Percentiles rank a stretch among this genome's conserved stretches.
Conservation (phyloP, 2,888 invertebrate species). For the Steinernema carpocapsae region DNA sequence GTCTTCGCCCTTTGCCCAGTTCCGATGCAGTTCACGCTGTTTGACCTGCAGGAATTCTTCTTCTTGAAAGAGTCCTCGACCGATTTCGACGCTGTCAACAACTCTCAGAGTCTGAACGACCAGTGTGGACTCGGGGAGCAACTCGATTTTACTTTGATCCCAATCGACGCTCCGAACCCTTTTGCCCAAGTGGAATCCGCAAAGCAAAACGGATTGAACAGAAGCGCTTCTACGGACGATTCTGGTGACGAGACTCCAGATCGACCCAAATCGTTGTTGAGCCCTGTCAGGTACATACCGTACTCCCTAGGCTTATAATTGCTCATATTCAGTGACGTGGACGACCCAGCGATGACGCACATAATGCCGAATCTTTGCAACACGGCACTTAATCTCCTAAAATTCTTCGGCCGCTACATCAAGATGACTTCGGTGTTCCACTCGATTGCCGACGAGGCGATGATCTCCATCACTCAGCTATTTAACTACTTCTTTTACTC, state of each 20-base stretch:
- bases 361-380: slow-evolving; percentile 65
- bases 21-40: slow-evolving; percentile 62
- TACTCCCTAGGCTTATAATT: slow-evolving; percentile 1
- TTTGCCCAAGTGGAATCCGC: slow-evolving; percentile 31
- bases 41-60: slow-evolving; percentile 63
- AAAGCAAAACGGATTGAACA: background rate
- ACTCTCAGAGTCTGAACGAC: slow-evolving; percentile 37
- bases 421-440: slow-evolving; percentile 65
- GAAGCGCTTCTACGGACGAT: slow-evolving; percentile 42
- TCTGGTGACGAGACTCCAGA: slow-evolving; percentile 36
- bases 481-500: slow-evolving; percentile 62
- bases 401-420: slow-evolving; percentile 65
- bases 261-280: background rate
- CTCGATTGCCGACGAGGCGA: slow-evolving; percentile 57
- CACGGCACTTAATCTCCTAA: slow-evolving; percentile 61
- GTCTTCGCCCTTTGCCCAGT: slow-evolving; percentile 65
- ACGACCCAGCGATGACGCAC: slow-evolving; percentile 36
- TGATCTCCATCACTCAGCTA: slow-evolving; percentile 59
- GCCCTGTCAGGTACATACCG: slow-evolving; percentile 13
- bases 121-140: slow-evolving; percentile 45
- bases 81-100: slow-evolving; percentile 47
- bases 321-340: slow-evolving; percentile 14
- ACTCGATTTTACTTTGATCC: slow-evolving; percentile 45
- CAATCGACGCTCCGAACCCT: slow-evolving; percentile 44
- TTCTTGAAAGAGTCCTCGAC: slow-evolving; percentile 52